These are phyloP conservation scores for Limenitis arthemis DNA, from an alignment of 2,888 invertebrate species.

Conservation along the genomic window DNA sequence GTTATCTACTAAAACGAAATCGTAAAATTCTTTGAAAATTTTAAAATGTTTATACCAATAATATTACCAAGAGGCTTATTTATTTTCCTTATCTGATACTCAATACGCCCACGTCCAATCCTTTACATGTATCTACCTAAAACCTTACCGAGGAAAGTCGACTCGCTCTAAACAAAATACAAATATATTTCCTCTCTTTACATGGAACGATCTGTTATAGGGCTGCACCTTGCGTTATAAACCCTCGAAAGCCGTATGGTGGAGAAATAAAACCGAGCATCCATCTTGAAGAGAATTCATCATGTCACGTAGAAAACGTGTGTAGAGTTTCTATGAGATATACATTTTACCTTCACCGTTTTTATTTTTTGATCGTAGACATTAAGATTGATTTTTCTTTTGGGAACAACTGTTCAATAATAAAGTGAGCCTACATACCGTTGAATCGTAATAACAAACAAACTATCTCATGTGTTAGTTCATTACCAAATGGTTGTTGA, in stretches of 20 bases:
- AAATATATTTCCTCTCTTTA: constrained; percentile 20
- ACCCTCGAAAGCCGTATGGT: constrained; percentile 40
- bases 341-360: constrained; percentile 3
- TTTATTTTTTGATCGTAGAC: neutral
- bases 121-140: neutral
- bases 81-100: neutral
- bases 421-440: neutral
- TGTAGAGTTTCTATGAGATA: constrained; percentile 15
- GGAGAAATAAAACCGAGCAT: constrained; percentile 36
- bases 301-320: constrained; percentile 23
- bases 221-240: constrained; percentile 44
- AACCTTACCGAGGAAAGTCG: constrained; percentile 26
- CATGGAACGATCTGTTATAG: constrained; percentile 19
- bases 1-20: neutral
- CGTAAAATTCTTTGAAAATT: neutral
- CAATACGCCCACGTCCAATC: neutral
- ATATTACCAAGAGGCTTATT: neutral
- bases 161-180: constrained; percentile 33
- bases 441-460: too few relatives aligned
- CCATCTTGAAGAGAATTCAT: constrained; percentile 26
- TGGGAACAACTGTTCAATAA: neutral
- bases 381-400: neutral
- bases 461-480: neutral
- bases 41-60: neutral
- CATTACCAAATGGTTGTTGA: neutral